These are phyloP conservation scores for Augochlorella aurata DNA, from an alignment of 2,888 invertebrate genomes.

Conservation along the genomic window DNA sequence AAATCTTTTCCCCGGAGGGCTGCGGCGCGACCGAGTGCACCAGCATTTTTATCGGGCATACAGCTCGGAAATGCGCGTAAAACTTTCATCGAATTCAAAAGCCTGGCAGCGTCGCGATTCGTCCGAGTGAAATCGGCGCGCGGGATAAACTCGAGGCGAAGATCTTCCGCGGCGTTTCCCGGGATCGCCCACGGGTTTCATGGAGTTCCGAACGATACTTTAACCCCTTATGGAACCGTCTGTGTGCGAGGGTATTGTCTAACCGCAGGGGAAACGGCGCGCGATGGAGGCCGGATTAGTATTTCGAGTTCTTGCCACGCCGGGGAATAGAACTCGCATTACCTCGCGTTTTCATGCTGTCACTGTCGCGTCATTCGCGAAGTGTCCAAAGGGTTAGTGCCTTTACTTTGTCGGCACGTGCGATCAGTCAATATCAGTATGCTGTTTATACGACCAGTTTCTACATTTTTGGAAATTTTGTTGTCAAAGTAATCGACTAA, in stretches of 20 bases:
- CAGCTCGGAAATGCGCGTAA: slow-evolving; percentile 37
- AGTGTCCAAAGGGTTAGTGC: not conserved
- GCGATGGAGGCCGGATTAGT: slow-evolving; percentile 13
- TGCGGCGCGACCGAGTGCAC: not conserved
- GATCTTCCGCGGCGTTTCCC: not conserved
- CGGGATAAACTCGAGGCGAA: slow-evolving; percentile 3
- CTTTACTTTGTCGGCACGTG: not conserved
- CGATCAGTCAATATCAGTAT: too few relatives aligned
- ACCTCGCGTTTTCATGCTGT: not conserved
- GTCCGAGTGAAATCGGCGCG: slow-evolving; percentile 40
- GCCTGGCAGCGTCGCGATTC: slow-evolving; percentile 11
- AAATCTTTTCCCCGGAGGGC: slow-evolving; percentile 39
- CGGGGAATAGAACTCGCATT: not conserved
- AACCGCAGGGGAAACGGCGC: slow-evolving; percentile 1
- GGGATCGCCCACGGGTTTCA: slow-evolving; percentile 19
- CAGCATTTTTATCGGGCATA: slow-evolving; percentile 44
- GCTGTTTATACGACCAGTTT: too few relatives aligned
- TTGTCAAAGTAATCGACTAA: too few relatives aligned
- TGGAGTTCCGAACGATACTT: slow-evolving; percentile 9
- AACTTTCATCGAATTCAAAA: slow-evolving; percentile 57
- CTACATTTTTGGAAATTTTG: too few relatives aligned
- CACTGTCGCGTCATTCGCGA: not conserved
- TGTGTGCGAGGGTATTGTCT: not conserved
- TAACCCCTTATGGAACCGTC: slow-evolving; percentile 4
- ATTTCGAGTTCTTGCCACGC: slow-evolving; percentile 19